These are phyloP conservation scores for Esox masquinongy DNA, from an alignment of 2,797 vertebrate species.

Conservation along the genomic window DNA sequence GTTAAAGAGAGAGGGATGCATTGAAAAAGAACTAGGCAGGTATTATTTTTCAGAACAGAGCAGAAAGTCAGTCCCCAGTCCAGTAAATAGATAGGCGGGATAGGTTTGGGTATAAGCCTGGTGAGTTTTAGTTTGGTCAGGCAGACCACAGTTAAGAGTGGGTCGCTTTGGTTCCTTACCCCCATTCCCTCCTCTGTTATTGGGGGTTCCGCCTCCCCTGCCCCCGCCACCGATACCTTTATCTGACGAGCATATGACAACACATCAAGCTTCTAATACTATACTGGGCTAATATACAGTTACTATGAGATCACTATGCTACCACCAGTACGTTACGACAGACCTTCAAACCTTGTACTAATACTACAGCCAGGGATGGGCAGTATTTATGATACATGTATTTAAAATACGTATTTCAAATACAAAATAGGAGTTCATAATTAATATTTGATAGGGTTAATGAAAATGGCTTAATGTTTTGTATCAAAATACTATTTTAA, in stretches of 20 bases:
- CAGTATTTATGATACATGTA: no score
- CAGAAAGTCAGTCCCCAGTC: not conserved
- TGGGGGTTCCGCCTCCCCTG: constrained; percentile 38
- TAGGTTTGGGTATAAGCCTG: not conserved
- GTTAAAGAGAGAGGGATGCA: not conserved
- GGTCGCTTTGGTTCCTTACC: constrained; percentile 46
- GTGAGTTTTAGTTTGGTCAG: constrained; percentile 7
- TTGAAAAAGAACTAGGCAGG: not conserved
- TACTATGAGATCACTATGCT: no score
- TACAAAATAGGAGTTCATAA: no score
- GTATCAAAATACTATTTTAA: no score
- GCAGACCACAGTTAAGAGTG: constrained; percentile 3
- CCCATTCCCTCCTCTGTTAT: constrained; percentile 38
- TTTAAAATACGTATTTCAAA: no score
- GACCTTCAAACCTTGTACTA: no score
- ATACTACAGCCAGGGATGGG: no score
- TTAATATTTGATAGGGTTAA: no score
- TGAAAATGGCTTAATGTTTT: no score
- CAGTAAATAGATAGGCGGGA: constrained; percentile 2
- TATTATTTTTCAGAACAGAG: not conserved
- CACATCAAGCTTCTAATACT: constrained; percentile 14
- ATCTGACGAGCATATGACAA: constrained; percentile 46
- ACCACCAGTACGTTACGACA: no score
- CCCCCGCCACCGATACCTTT: constrained; percentile 51
- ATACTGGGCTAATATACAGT: not conserved